Evolutionary conservation across 1,140 invertebrate species (phyloP), one percentile per base, ranked within the genome.

Genomic region (Diabrotica virgifera): DNA sequence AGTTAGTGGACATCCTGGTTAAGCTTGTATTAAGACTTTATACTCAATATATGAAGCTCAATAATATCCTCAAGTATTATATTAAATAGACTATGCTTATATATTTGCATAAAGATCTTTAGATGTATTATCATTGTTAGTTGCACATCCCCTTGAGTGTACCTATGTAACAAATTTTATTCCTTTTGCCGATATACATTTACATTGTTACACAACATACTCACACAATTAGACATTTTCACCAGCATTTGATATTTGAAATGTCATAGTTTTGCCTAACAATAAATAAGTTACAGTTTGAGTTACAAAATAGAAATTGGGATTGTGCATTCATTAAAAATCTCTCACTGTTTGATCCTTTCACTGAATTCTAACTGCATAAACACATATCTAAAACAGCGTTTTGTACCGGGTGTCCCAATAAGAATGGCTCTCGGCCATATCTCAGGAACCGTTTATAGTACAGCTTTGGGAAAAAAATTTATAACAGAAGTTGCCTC

Each of bases 61-160:
- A 57, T 24, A 36, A 57, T 57, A 57, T 37, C 55, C 55, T 57
- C 55, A 57, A 57, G 36, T 57, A 36, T 5, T 37, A 36, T 3
- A 57, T 8, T 7, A 13, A 12, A 57, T 35, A 36, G 55, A 57
- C n/a, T n/a, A 62, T 36, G 36, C 36, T 6, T 36, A 46, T 36
- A 52, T 52, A 61, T 6, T 61, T 53, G 60, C 60, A 62, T 62
- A 52, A n/a, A 62, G 14, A 38, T 59, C 24, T 50, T 67, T 73
- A 67, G 69, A 54, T 73, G 73, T 74, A 67, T 68, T 63, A 69
- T 74, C 63, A 69, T 57, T 74, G 71, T 74, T 74, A 74, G 73
- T 71, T 70, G 73, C 73, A 74, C 73, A 71, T 62, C 52, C 59
- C 61, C 62, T 58, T 67, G 68, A 71, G 69, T 72, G 69, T 74